A percentile compares a stretch with the other conserved stretches of the same genome.
Evolutionary conservation across 2,113 vertebrate species (phyloP).

Genomic region (Heterochromis multidens): DNA sequence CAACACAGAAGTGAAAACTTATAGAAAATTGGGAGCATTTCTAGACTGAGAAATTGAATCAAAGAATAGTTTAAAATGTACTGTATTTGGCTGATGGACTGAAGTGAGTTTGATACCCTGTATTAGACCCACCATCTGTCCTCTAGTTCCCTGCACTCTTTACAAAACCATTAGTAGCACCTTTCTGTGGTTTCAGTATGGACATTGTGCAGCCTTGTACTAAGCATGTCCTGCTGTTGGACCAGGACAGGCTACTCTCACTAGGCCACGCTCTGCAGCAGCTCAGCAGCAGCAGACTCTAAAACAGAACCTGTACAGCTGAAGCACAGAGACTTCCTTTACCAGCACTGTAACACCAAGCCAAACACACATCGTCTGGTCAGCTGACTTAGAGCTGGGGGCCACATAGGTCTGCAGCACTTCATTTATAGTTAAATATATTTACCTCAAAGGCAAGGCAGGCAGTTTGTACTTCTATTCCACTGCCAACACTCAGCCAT

Average conservation of each 20-base stretch:
- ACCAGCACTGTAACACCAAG: conserved; percentile 79
- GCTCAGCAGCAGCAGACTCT: conserved; percentile 40
- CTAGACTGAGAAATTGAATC: no score
- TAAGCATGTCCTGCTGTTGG: conserved; percentile 54
- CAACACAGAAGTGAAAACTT: no score
- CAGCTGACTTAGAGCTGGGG: conserved; percentile 74
- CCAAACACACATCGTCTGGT: conserved; percentile 50
- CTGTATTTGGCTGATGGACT: no score
- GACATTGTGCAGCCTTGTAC: conserved; percentile 55
- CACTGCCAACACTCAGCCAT: accelerated
- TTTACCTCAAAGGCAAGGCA: neutral
- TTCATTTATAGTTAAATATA: neutral
- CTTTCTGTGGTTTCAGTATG: no score
- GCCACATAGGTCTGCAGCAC: neutral
- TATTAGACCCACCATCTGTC: no score
- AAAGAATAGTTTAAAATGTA: no score
- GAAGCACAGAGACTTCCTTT: conserved; percentile 56
- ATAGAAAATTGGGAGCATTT: no score
- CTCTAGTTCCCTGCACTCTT: no score
- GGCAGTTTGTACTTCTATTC: accelerated
- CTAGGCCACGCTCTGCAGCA: conserved; percentile 36
- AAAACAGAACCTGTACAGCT: conserved; percentile 66
- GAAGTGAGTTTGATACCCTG: no score
- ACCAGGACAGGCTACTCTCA: conserved; percentile 70
- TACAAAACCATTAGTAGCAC: no score